phyloP scores from a whole-genome alignment of 2,888 invertebrate genomes.

The Trissolcus brochymenae region DNA sequence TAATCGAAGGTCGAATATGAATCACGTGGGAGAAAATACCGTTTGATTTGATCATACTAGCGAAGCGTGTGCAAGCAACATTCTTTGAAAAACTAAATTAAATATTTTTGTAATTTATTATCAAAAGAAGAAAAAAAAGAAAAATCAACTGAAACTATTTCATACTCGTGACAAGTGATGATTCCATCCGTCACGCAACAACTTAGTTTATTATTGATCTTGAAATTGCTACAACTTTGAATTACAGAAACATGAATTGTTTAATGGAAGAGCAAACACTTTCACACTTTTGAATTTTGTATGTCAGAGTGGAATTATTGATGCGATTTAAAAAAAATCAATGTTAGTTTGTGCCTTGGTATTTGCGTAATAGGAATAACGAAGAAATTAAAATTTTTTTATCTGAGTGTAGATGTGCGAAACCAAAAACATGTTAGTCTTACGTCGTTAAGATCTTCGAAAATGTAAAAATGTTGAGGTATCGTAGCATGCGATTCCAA shows the following conservation, averaged over 20 bases:
- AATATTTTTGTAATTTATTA: too few relatives aligned
- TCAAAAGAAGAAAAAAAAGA: neutral
- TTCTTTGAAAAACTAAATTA: too few relatives aligned
- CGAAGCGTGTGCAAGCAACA: too few relatives aligned
- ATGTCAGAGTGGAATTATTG: neutral
- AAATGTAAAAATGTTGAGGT: slow-evolving; percentile 75
- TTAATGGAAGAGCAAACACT: too few relatives aligned
- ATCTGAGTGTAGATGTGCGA: slow-evolving; percentile 27
- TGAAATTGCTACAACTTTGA: slow-evolving; percentile 19
- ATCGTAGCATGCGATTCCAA: slow-evolving; percentile 71
- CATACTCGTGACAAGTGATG: slow-evolving; percentile 5
- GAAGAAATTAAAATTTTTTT: neutral
- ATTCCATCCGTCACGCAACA: slow-evolving; percentile 18
- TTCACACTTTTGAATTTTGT: neutral
- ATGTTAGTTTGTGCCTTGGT: neutral
- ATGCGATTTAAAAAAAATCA: neutral
- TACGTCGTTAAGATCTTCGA: slow-evolving; percentile 71
- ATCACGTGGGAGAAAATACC: too few relatives aligned
- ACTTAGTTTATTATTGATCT: slow-evolving; percentile 24
- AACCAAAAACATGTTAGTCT: slow-evolving; percentile 61
- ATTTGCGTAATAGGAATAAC: too few relatives aligned
- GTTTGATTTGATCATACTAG: too few relatives aligned
- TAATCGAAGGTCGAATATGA: too few relatives aligned
- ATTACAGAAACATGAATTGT: slow-evolving; percentile 10
- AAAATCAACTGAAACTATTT: slow-evolving; percentile 6